phyloP scores from a whole-genome alignment of 2,797 vertebrate genomes.

The Anguilla obscura region DNA sequence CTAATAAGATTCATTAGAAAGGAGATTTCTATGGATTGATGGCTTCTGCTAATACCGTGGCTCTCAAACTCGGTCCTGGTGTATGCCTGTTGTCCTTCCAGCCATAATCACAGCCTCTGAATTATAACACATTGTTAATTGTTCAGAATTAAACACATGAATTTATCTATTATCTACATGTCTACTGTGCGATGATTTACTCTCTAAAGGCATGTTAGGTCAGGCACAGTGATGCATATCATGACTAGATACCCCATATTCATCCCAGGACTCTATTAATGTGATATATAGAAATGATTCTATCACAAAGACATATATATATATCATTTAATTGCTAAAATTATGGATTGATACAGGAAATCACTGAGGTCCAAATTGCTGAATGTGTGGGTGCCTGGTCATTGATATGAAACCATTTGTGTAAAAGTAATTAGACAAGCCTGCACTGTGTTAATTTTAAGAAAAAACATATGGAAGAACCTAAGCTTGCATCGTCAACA shows the following conservation, averaged over 20 bases:
- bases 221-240: neutral
- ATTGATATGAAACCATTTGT: neutral
- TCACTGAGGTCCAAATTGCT: no score
- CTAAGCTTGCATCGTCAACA: no score
- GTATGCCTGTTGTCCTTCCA: neutral
- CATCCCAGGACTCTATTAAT: neutral
- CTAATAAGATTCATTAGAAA: neutral
- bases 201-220: neutral
- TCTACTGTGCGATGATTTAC: neutral
- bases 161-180: neutral
- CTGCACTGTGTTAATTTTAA: no score
- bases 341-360: no score
- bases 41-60: neutral
- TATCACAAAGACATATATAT: no score
- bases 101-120: neutral
- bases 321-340: no score
- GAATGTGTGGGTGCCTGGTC: neutral
- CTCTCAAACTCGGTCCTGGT: neutral
- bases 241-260: neutral
- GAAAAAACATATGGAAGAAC: no score
- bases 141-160: neutral
- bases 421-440: conserved; percentile 3
- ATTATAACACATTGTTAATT: neutral
- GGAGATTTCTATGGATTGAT: neutral
- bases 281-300: neutral